phyloP scores from a whole-genome alignment of 1,140 invertebrate species.

The Trachymyrmex septentrionalis region DNA sequence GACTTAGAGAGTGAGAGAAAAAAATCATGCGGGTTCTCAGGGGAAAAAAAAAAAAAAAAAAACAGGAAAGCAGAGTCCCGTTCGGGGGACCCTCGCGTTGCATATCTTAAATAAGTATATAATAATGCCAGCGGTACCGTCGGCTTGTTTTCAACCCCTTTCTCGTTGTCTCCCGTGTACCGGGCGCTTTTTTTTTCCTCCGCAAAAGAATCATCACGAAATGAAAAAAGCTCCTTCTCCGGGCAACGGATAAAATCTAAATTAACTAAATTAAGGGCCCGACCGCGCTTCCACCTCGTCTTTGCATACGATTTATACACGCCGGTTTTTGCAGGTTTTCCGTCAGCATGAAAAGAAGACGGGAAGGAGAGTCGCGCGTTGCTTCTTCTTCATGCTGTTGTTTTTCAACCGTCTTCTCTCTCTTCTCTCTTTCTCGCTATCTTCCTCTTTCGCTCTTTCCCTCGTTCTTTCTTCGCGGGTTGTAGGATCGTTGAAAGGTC shows the following conservation, averaged over 20 bases:
- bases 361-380: conserved; percentile 33
- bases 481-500: conserved; percentile 83
- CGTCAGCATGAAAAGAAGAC: conserved; percentile 4
- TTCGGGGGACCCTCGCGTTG: conserved; percentile 71
- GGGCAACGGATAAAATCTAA: conserved; percentile 87
- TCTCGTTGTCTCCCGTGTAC: conserved; percentile 59
- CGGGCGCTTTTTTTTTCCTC: conserved; percentile 71
- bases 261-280: conserved; percentile 87
- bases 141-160: conserved; percentile 79
- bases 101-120: conserved; percentile 86
- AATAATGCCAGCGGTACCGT: conserved; percentile 81
- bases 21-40: conserved; percentile 71
- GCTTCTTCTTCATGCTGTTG: conserved; percentile 17
- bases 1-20: conserved; percentile 8
- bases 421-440: conserved; percentile 47
- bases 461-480: conserved; percentile 26
- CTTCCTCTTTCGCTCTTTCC: conserved; percentile 55
- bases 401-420: conserved; percentile 40
- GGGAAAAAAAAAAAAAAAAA: conserved; percentile 49
- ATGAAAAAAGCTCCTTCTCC: conserved; percentile 56
- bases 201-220: conserved; percentile 16
- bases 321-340: conserved; percentile 63
- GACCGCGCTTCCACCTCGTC: conserved; percentile 77
- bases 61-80: conserved; percentile 71
- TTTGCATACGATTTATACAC: conserved; percentile 84